A percentile compares a stretch with the other conserved stretches of the same genome.
Conservation (phyloP, 2,797 vertebrate species). For the Argya squamiceps region DNA sequence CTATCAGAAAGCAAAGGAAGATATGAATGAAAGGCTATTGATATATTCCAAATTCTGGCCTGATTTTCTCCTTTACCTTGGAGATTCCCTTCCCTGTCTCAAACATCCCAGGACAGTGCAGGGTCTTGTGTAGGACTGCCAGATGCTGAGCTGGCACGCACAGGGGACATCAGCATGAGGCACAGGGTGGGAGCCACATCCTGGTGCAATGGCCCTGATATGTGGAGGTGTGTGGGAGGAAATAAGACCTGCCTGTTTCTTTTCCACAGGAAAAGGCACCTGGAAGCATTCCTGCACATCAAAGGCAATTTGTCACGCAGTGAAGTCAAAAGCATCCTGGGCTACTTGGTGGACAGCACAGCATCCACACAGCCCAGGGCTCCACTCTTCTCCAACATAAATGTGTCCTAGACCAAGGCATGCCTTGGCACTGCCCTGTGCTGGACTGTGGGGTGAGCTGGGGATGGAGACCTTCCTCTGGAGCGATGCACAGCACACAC, state of each 20-base stretch:
- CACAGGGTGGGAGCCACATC: fast-evolving
- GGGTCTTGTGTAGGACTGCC: background rate
- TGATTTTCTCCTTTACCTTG: background rate
- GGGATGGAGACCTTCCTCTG: background rate
- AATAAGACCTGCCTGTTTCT: background rate
- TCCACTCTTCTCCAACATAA: slow-evolving; percentile 73
- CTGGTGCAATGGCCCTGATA: background rate
- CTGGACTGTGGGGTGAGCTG: background rate
- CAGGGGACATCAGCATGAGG: fast-evolving
- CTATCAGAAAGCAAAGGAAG: background rate
- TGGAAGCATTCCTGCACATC: slow-evolving; percentile 82
- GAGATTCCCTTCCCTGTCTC: background rate
- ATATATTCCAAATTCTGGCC: background rate
- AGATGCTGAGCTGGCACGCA: background rate
- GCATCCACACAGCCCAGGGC: background rate
- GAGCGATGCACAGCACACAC: fast-evolving
- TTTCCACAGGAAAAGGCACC: slow-evolving; percentile 79
- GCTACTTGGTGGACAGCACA: slow-evolving; percentile 72
- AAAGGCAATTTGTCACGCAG: slow-evolving; percentile 79
- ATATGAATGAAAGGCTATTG: background rate
- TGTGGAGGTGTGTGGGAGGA: fast-evolving
- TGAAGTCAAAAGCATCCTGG: slow-evolving; percentile 77
- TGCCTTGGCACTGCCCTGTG: background rate
- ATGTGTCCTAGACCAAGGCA: slow-evolving; percentile 22
- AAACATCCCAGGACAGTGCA: background rate